Base-by-base conservation (phyloP, 1,140 invertebrate genomes). In the Onthophagus taurus region DNA sequence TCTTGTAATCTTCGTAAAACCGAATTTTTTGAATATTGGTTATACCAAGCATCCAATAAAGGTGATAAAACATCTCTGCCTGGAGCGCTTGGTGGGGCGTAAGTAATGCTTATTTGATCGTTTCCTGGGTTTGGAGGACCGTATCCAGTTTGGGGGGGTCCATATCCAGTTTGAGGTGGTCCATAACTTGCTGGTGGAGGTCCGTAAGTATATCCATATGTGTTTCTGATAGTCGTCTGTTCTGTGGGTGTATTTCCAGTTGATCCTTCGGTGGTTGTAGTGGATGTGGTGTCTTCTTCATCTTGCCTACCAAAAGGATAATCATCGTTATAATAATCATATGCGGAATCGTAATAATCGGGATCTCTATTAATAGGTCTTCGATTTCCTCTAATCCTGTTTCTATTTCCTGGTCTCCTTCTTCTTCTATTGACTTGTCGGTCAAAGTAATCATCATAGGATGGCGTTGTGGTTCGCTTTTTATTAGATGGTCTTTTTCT, bases 51-150 rank as follows among this genome's bases (percentile, higher is more conserved):
- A 39, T 39, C 37, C 20, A 39, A 39, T 7, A 39, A 26, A 3
- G 20, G 37, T 26, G 37, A 20, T 29, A 39, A 17, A 2, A 12
- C 37, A 39, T 39, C 37, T 13, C 13, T 23, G 4, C 14, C 14
- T 3, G 44, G 47, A 14, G 29, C 48, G 5, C 34, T 46, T 4
- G 57, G 48, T 31, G 60, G 60, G 9, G 51, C 53, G 30, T 60
- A 59, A 14, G 60, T 63, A 18, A 63, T 57, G 21, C 58, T 61
- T 20, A 63, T 50, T 12, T 59, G 45, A 31, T 61, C 60, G 37
- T 61, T 56, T 7, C 58, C 57, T n/a, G n/a, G n/a, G 41, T 54
- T 60, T 7, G 55, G 55, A 17, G 58, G 57, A 7, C 60, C 60
- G 48, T 61, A 61, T 11, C 53, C 58, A 33, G 31, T 6, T 16